Percentiles rank a stretch among this genome's conserved stretches.
Conservation (phyloP, 1,140 invertebrate species). For the Mesaphorura yosii region DNA sequence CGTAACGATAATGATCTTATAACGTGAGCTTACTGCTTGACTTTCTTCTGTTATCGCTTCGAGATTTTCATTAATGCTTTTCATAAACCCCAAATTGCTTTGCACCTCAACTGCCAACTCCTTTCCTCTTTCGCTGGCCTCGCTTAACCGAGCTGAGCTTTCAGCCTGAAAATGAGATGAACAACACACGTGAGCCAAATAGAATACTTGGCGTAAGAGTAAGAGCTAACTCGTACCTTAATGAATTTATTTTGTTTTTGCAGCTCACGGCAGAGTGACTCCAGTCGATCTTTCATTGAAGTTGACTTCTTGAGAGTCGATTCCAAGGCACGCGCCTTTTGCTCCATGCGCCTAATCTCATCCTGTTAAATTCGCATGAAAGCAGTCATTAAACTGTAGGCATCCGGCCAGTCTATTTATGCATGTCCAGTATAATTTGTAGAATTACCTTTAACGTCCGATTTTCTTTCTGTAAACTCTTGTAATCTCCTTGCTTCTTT, state of each 20-base stretch:
- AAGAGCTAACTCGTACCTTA: slow-evolving; percentile 15
- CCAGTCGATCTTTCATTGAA: slow-evolving; percentile 21
- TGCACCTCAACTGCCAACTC: slow-evolving; percentile 30
- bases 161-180: slow-evolving; percentile 20
- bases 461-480: slow-evolving; percentile 29
- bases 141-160: slow-evolving; percentile 26
- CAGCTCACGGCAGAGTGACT: slow-evolving; percentile 27
- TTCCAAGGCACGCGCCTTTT: slow-evolving; percentile 17
- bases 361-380: slow-evolving; percentile 16
- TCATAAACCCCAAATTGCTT: slow-evolving; percentile 32
- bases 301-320: slow-evolving; percentile 23
- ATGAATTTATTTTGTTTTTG: slow-evolving; percentile 31
- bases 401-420: too few species aligned
- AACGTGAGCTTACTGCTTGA: neutral
- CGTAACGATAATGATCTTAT: too few species aligned
- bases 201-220: neutral
- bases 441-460: slow-evolving; percentile 24
- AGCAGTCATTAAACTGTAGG: slow-evolving; percentile 1
- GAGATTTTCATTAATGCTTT: slow-evolving; percentile 30
- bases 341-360: slow-evolving; percentile 25
- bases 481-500: slow-evolving; percentile 16
- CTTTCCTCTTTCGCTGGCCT: slow-evolving; percentile 29
- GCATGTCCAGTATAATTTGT: neutral
- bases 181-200: neutral
- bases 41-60: slow-evolving; percentile 16